These are phyloP conservation scores for Cryptomyrus ogoouensis DNA, from an alignment of 2,113 vertebrate species.

Conservation along the genomic window DNA sequence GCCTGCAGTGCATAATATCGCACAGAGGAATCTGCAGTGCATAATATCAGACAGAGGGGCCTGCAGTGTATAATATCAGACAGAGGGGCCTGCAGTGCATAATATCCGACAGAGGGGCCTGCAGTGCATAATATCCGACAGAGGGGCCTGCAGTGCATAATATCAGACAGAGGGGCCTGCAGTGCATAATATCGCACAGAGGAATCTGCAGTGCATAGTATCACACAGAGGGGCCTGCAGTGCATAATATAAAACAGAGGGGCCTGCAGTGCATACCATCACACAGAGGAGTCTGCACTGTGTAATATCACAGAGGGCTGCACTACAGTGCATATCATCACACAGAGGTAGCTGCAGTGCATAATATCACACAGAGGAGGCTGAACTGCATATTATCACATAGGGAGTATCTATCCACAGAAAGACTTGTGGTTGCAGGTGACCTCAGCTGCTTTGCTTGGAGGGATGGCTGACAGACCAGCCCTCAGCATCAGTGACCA, in stretches of 20 bases:
- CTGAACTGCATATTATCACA: neutral
- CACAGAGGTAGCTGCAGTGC: neutral
- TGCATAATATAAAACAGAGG: too few relatives aligned
- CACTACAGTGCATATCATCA: too few relatives aligned
- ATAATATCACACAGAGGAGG: neutral
- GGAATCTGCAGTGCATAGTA: too few relatives aligned
- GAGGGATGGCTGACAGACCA: neutral
- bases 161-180: neutral
- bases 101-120: neutral
- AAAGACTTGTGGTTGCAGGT: neutral
- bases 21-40: too few relatives aligned
- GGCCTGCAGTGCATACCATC: neutral
- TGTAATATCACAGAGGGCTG: neutral
- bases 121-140: neutral
- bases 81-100: neutral
- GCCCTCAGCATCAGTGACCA: neutral
- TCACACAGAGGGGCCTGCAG: too few relatives aligned
- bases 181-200: neutral
- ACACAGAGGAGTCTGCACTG: too few relatives aligned
- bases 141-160: neutral
- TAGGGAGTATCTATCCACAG: neutral
- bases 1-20: too few relatives aligned
- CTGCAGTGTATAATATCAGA: neutral
- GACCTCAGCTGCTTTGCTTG: neutral
- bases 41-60: neutral